Evolutionary conservation across 2,113 vertebrate species (phyloP), one percentile per base, ranked within the genome.

Genomic region (Heterocephalus glaber): DNA sequence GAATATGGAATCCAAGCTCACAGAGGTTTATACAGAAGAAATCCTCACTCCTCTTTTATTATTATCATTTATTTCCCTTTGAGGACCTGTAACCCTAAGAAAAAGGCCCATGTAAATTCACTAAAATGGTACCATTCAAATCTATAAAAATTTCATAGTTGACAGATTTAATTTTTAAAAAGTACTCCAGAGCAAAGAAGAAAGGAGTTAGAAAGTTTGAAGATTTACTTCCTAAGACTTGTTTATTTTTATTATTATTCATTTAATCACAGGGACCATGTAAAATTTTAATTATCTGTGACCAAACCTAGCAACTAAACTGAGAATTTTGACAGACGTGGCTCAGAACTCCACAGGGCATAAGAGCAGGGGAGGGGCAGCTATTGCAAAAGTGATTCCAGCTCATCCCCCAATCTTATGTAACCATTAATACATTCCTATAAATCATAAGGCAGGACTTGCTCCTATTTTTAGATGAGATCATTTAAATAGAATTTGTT

Each of bases 381-480:
- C 84, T 65, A 47, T 49, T 70, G 24, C 35, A 28, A 60, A 95
- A 86, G 63, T 52, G 65, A 49, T 44, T 92, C 41, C 65, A 35
- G 17, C 76, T 76, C 66, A 81, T 52, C 89, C 92, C 49, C 63
- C 38, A 68, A 65, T 68, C 63, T 66, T 65, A 86, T 7, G 8
- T 56, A 82, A 94, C 82, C 63, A n/a, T 86, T 79, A 82, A 83
- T 92, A 96, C 58, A 92, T 35, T 91, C 83, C 79, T 91, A 74
- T 82, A 96, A 92, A 87, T 92, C 87, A 74, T n/a, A 89, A 94
- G 65, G 54, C 90, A 92, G 49, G 33, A 95, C 47, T 87, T 0
- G 49, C 49, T 95, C 52, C 76, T 96, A 90, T 95, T 97, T 97
- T 90, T 92, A 94, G 89, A 93, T 54, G 63, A 92, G 54, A 87